Evolutionary conservation across 92 coral and sea anemone genomes (phyloP).

Genomic region (Scolanthus callimorphus): DNA sequence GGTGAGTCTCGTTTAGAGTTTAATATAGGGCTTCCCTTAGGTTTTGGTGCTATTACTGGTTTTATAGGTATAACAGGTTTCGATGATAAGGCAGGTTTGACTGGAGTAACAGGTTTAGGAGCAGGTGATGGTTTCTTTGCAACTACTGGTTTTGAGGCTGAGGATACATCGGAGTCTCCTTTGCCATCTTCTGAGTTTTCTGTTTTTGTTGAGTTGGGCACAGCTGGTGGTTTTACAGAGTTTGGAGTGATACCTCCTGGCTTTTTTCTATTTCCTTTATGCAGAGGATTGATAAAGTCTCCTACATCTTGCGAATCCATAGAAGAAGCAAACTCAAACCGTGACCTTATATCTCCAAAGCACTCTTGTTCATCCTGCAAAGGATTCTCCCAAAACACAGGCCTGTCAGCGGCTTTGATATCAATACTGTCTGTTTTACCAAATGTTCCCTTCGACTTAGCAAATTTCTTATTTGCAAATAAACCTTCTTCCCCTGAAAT

Average conservation of each 20-base stretch:
- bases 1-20: too few species aligned
- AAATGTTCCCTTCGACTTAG: not conserved
- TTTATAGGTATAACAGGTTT: not conserved
- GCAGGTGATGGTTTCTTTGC: not conserved
- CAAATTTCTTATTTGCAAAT: constrained; percentile 30
- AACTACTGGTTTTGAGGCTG: not conserved
- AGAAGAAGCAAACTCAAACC: constrained; percentile 34
- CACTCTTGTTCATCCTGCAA: constrained; percentile 2
- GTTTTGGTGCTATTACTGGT: not conserved
- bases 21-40: too few species aligned
- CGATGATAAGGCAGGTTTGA: not conserved
- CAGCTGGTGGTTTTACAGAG: not conserved
- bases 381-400: constrained; percentile 48
- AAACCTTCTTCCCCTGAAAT: constrained; percentile 61
- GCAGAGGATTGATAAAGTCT: constrained; percentile 77
- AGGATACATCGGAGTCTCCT: not conserved
- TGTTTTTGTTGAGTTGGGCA: not conserved
- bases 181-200: not conserved
- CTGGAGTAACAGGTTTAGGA: not conserved
- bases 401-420: constrained; percentile 12
- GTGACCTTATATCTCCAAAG: constrained; percentile 34
- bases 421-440: constrained; percentile 1
- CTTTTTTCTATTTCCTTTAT: constrained; percentile 36
- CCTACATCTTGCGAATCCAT: constrained; percentile 1
- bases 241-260: not conserved